A percentile compares a stretch with the other conserved stretches of the same genome.
These are phyloP conservation scores for Drosophila multiciliata DNA, from an alignment of 2,888 invertebrate genomes.

Conservation along the genomic window DNA sequence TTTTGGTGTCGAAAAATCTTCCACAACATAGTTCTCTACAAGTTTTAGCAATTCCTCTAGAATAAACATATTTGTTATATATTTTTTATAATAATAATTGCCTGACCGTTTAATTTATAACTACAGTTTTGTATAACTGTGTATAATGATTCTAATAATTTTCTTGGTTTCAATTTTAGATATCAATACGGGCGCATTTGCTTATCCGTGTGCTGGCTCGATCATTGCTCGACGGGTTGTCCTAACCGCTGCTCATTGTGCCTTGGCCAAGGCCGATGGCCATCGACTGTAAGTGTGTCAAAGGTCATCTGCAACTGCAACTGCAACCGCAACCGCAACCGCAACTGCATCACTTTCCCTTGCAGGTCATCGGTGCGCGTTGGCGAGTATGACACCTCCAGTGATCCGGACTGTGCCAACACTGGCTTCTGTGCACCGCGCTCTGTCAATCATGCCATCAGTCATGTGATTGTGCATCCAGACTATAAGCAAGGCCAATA, in stretches of 20 bases:
- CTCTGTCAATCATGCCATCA: slow-evolving; percentile 89
- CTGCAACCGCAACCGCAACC: neutral
- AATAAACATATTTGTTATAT: neutral
- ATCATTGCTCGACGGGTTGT: slow-evolving; percentile 88
- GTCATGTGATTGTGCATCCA: slow-evolving; percentile 91
- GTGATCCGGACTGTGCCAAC: slow-evolving; percentile 90
- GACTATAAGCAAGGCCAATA: slow-evolving; percentile 89
- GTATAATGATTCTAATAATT: neutral
- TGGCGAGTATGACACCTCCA: slow-evolving; percentile 90
- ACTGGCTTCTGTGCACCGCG: slow-evolving; percentile 90
- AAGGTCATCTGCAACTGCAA: slow-evolving; percentile 5
- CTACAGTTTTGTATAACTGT: neutral
- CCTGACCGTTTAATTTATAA: neutral
- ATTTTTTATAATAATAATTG: neutral
- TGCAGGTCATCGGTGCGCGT: slow-evolving; percentile 89
- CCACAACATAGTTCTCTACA: neutral
- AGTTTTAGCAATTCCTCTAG: neutral
- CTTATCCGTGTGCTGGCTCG: slow-evolving; percentile 91
- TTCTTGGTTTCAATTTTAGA: slow-evolving; percentile 85
- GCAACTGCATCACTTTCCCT: slow-evolving; percentile 28
- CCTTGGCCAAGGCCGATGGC: slow-evolving; percentile 90
- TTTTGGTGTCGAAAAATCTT: neutral
- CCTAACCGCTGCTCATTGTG: slow-evolving; percentile 92
- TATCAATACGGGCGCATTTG: slow-evolving; percentile 88
- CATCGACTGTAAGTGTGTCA: slow-evolving; percentile 89